A percentile compares a stretch with the other conserved stretches of the same genome.
Evolutionary conservation across 1,140 invertebrate species (phyloP).

Genomic region (Pseudomyrmex dendroicus): DNA sequence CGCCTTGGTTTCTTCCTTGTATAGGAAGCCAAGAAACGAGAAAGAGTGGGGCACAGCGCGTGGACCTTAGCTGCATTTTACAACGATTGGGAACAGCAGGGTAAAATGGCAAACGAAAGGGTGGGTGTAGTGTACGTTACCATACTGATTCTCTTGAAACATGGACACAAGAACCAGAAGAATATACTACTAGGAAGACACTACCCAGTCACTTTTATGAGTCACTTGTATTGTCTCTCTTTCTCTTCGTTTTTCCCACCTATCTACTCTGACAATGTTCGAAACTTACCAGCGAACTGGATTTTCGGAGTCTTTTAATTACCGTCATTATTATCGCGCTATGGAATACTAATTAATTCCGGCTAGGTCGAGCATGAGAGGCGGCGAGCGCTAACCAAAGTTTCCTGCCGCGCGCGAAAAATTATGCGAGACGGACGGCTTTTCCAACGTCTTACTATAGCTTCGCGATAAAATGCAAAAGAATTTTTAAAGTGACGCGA

Average conservation of each 20-base stretch:
- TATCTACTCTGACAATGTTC: constrained; percentile 6
- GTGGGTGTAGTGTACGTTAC: constrained; percentile 67
- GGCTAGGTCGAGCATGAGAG: constrained; percentile 17
- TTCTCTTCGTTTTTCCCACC: neutral
- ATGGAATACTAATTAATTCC: constrained; percentile 64
- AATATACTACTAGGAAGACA: constrained; percentile 56
- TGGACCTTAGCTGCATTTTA: neutral
- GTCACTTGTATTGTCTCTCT: constrained; percentile 13
- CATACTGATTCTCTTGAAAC: constrained; percentile 62
- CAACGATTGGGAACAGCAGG: constrained; percentile 51
- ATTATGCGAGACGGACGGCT: constrained; percentile 37
- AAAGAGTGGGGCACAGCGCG: constrained; percentile 37
- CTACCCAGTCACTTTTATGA: constrained; percentile 51
- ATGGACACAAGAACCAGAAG: constrained; percentile 67
- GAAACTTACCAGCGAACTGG: constrained; percentile 51
- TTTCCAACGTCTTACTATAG: neutral
- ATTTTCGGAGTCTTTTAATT: constrained; percentile 66
- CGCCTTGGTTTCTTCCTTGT: constrained; percentile 48
- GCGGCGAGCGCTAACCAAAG: neutral
- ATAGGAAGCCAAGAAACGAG: constrained; percentile 28
- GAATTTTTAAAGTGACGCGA: neutral
- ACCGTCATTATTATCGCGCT: constrained; percentile 50
- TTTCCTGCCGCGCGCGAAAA: constrained; percentile 42
- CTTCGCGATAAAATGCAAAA: neutral
- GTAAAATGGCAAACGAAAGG: neutral